These are phyloP conservation scores for Galeruca laticollis DNA, from an alignment of 2,888 invertebrate genomes.

Conservation along the genomic window DNA sequence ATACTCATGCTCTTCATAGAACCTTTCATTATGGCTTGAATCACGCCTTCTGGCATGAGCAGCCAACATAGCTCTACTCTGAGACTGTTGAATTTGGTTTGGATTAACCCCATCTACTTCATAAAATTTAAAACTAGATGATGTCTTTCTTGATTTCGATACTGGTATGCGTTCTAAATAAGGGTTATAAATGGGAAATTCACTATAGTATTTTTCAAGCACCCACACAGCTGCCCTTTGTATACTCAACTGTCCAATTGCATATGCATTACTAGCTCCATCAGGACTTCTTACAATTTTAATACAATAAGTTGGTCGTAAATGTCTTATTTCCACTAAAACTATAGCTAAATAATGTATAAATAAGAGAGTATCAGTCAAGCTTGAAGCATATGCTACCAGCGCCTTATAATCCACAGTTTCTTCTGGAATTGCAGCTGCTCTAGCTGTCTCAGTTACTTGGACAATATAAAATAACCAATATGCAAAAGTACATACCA, in stretches of 20 bases:
- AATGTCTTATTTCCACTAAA: slow-evolving; percentile 91
- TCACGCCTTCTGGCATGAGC: slow-evolving; percentile 88
- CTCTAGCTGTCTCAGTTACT: slow-evolving; percentile 83
- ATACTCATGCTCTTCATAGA: slow-evolving; percentile 98
- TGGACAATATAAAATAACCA: slow-evolving; percentile 99
- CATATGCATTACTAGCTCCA: slow-evolving; percentile 89
- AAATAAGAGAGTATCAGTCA: slow-evolving; percentile 93
- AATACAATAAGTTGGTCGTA: slow-evolving; percentile 89
- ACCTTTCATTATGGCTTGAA: slow-evolving; percentile 95
- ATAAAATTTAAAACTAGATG: slow-evolving; percentile 94
- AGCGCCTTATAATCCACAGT: slow-evolving; percentile 88
- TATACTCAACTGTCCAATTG: slow-evolving; percentile 91
- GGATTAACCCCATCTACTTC: slow-evolving; percentile 88
- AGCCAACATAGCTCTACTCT: slow-evolving; percentile 77
- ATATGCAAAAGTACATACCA: slow-evolving; percentile 94
- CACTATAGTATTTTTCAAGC: slow-evolving; percentile 93
- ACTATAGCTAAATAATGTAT: slow-evolving; percentile 95
- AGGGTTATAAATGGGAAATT: slow-evolving; percentile 97
- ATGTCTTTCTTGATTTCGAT: slow-evolving; percentile 82
- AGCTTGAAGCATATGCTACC: slow-evolving; percentile 92
- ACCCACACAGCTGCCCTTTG: slow-evolving; percentile 96
- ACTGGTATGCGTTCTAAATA: slow-evolving; percentile 92
- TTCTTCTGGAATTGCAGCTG: slow-evolving; percentile 83
- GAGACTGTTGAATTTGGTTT: slow-evolving; percentile 76
- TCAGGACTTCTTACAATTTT: slow-evolving; percentile 96